Base-by-base conservation (phyloP, 1,140 invertebrate genomes). In the Tetramorium simillimum region DNA sequence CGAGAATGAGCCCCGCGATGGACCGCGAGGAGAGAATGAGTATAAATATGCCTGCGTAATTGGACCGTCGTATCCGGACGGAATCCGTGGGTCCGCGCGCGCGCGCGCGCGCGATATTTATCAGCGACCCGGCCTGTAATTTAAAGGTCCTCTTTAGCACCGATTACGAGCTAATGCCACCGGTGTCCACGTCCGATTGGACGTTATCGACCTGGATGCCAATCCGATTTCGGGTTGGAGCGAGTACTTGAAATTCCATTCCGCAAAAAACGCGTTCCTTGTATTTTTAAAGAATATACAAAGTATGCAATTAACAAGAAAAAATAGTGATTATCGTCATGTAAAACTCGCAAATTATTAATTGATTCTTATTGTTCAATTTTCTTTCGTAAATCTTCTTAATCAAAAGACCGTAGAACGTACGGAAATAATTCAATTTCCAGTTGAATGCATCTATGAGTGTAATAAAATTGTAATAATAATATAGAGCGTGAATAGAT, bases 11-110 rank as follows among this genome's bases (percentile, higher is more conserved):
- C 67, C 60, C 28, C 63, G 12, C 21, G 49, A 51, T 49, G 21
- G 70, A 49, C 82, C 40, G 75, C 86, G 43, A 72, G 62, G 53
- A 46, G 76, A 86, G 70, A 86, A 90, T 80, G 85, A 76, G 80
- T 90, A 90, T 90, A 90, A 90, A 90, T 90, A 90, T 60, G 67
- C 5, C 21, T 49, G 69, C 67, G 73, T 90, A 90, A 90, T 90
- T 90, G 88, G 86, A 81, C 75, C 88, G 56, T 89, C 88, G 69
- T 58, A 73, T 88, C 58, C 88, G 75, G 69, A 60, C 46, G n/a
- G 40, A 86, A 7, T 84, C 43, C 62, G 65, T 10, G 5, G 37
- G 21, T 16, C 33, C 53, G 63, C 21, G 46, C 14, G 21, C n/a
- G 28, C 53, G 63, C 21, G 46, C 14, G 21, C n/a, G 28, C 12